A percentile compares a stretch with the other conserved stretches of the same genome.
phyloP scores from a whole-genome alignment of 1,140 invertebrate species.

The Platorchestia sp. region DNA sequence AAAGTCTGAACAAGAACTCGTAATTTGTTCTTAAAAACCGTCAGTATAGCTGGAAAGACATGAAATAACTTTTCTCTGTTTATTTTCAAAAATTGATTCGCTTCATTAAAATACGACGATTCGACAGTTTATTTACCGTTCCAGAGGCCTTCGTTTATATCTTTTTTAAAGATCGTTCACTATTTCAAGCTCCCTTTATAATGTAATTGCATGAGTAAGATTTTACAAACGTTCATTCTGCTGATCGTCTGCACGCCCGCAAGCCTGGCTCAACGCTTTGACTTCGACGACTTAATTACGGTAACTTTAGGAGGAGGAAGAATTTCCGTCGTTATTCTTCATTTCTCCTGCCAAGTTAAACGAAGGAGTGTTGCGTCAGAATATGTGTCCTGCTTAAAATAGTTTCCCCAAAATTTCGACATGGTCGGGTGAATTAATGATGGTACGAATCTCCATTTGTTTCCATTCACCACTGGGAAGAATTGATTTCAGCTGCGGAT shows the following conservation, averaged over 20 bases:
- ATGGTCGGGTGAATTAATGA: background rate
- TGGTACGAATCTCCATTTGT: background rate
- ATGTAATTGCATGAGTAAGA: background rate
- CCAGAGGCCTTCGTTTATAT: background rate
- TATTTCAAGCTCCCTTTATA: background rate
- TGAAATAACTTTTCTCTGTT: too few species aligned
- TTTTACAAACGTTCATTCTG: background rate
- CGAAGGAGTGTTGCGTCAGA: background rate
- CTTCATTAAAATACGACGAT: background rate
- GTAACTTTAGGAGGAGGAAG: background rate
- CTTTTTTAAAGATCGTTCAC: background rate
- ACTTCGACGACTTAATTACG: constrained; percentile 29
- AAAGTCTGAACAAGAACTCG: too few species aligned
- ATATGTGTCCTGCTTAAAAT: background rate
- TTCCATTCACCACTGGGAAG: background rate
- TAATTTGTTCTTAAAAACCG: too few species aligned
- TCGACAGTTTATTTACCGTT: background rate
- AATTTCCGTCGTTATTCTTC: constrained; percentile 2
- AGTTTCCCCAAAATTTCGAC: background rate
- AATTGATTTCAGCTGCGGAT: background rate
- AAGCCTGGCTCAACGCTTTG: background rate
- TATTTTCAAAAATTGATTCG: too few species aligned
- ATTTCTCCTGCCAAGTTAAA: background rate
- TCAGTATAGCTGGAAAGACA: too few species aligned
- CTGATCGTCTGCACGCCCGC: background rate